Base-by-base conservation (phyloP, 2,797 vertebrate genomes). In the Macropodus opercularis region DNA sequence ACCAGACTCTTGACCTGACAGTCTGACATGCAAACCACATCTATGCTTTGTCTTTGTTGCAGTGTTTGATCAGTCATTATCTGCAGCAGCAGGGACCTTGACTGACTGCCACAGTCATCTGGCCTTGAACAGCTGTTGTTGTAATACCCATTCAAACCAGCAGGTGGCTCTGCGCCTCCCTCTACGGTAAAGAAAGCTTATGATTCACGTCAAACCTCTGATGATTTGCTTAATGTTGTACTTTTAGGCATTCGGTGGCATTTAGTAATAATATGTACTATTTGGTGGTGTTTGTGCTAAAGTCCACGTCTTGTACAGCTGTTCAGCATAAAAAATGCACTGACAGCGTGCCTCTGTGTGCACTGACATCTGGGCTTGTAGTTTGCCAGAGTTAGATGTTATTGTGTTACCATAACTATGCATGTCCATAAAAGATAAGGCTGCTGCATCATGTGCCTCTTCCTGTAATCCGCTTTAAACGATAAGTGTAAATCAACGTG, bases 61-160 rank as follows among this genome's bases (percentile, higher is more conserved):
- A 46, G 2, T 55, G 21, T 69, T 58, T 27, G 8, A 23, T 21
- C 21, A 34, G 21, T 24, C 41, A 13, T 55, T 47, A 41, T 75
- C 22, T 56, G 48, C 52, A 60, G 17, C 36, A 39, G 22, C 40
- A 65, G 19, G 35, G 35, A 17, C 52, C 40, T 51, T 74, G 81
- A 73, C 61, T 80, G 80, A 58, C 55, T 34, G 69, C 60, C 61
- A 64, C 81, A 78, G 73, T 70, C 70, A 49, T 52, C 19, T 69
- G 69, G 73, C 59, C 63, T 65, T 34, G 23, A 52, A 43, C 80
- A 85, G 81, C 86, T 90, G 86, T 78, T 83, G 59, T 56, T 83
- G 81, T 78, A 58, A 24, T 55, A 21, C 8, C 27, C 70, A 68
- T 80, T 81, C 36, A 68, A 5, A 41, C 76, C 89, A 79, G 69